Evolutionary conservation across 2,797 vertebrate species (phyloP), one percentile per base, ranked within the genome.

Genomic region (Microctenopoma steveboyesi): DNA sequence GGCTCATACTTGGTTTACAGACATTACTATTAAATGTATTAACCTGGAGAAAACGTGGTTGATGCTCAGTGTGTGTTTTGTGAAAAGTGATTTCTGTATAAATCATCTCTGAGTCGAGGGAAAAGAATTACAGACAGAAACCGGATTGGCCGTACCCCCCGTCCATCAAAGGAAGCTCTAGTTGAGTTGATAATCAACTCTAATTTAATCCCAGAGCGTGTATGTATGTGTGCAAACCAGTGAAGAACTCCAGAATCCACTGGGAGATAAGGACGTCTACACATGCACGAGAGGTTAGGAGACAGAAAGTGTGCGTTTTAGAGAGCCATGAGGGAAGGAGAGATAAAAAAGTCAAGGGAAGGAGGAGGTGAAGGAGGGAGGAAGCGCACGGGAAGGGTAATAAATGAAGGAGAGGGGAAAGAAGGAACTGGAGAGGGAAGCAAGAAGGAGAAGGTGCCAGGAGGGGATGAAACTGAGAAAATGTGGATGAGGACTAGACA

Each of bases 381-480:
- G 67, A 43, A 79, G 77, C 74, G 54, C 74, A 79, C 28, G 54
- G 66, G 68, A 79, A 85, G 81, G 81, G 60, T 69, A 78, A 48
- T 39, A 54, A 68, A 43, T 22, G 69, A 71, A 40, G 52, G 56
- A 62, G 59, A 45, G 11, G 12, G 72, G 43, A 51, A 54, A 22
- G 40, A 5, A 30, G 47, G 49, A 16, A 70, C 67, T 6, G 40
- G 52, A 45, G 66, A 78, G 22, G 57, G 49, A 62, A 58, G 47
- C 6, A n/a, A 52, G 42, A 28, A 50, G 25, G 62, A 61, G 43
- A 61, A 48, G 55, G 51, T 68, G 65, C 62, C 79, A 71, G 45
- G 54, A 51, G 53, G 11, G 62, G 72, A 76, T 82, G 72, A 76
- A 79, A 79, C 57, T 4, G 68, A 80, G 69, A 72, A 81, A 75